Conservation (phyloP, 1,140 invertebrate genomes). For the Steinernema feltiae region DNA sequence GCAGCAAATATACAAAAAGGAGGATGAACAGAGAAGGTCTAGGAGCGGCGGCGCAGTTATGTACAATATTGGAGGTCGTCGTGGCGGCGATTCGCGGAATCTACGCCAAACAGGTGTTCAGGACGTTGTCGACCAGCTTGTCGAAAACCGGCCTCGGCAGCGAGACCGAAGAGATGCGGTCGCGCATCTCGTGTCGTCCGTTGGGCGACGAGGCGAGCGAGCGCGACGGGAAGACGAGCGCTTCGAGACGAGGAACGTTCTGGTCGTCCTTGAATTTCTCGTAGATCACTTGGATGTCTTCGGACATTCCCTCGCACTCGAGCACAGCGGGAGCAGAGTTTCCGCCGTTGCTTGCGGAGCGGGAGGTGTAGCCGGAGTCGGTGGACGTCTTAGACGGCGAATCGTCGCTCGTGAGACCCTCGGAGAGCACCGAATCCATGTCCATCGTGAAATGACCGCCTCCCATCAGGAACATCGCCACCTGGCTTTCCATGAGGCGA, state of each 20-base stretch:
- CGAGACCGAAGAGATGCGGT: neutral
- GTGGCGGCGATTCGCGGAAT: neutral
- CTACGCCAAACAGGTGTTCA: neutral
- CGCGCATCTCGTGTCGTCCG: neutral
- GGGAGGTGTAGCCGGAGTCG: conserved; percentile 5
- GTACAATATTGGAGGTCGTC: neutral
- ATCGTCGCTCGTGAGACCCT: neutral
- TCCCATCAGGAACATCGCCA: neutral
- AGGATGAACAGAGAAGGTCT: neutral
- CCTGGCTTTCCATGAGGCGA: neutral
- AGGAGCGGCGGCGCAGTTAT: neutral
- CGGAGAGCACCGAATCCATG: neutral
- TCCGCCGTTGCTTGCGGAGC: neutral
- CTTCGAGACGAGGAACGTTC: neutral
- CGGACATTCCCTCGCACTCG: neutral
- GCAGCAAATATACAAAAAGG: conserved; percentile 4
- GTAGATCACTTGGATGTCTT: conserved; percentile 2
- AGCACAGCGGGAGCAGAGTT: neutral
- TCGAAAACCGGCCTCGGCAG: neutral
- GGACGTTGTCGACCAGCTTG: neutral
- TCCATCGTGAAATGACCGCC: neutral
- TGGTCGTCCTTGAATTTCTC: neutral
- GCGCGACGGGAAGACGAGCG: neutral
- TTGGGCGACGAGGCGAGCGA: neutral
- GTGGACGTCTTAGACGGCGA: neutral